A percentile compares a stretch with the other conserved stretches of the same genome.
phyloP scores from a whole-genome alignment of 2,113 vertebrate species.

The Nesospiza acunhae region DNA sequence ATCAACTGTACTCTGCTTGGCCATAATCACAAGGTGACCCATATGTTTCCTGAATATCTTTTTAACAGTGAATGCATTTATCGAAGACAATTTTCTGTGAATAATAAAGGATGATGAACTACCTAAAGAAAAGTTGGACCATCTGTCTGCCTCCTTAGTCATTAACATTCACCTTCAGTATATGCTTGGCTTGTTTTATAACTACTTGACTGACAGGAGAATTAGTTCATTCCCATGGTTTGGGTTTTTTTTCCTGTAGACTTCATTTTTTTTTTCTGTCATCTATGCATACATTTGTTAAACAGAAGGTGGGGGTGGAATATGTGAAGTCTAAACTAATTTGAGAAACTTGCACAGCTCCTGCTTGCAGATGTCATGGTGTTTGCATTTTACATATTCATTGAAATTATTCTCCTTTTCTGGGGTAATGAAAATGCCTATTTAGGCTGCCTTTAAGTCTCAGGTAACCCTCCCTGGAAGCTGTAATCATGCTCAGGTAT shows the following conservation, averaged over 20 bases:
- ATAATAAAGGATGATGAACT: conserved; percentile 49
- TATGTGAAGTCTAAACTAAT: conserved; percentile 64
- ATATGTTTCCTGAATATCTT: neutral
- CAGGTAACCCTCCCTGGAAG: neutral
- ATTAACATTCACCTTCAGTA: conserved; percentile 71
- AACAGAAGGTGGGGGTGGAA: conserved; percentile 46
- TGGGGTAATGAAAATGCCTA: neutral
- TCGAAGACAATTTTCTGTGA: conserved; percentile 57
- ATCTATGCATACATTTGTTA: conserved; percentile 49
- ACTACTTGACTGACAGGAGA: conserved; percentile 61
- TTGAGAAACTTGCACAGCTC: conserved; percentile 29
- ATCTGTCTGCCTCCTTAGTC: conserved; percentile 57
- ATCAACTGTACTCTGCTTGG: neutral
- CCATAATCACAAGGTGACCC: conserved; percentile 55
- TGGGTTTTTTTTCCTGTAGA: neutral
- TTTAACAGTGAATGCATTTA: conserved; percentile 21
- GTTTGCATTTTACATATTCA: conserved; percentile 59
- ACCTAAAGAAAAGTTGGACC: conserved; percentile 43
- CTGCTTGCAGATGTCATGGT: conserved; percentile 58
- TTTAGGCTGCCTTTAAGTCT: neutral
- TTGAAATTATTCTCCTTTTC: conserved; percentile 25
- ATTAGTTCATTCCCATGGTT: conserved; percentile 38
- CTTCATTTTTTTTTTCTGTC: neutral
- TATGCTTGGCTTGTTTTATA: conserved; percentile 58
- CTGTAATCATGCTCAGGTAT: neutral